Conservation (phyloP, 2,888 invertebrate genomes). For the Brachyptera putata region DNA sequence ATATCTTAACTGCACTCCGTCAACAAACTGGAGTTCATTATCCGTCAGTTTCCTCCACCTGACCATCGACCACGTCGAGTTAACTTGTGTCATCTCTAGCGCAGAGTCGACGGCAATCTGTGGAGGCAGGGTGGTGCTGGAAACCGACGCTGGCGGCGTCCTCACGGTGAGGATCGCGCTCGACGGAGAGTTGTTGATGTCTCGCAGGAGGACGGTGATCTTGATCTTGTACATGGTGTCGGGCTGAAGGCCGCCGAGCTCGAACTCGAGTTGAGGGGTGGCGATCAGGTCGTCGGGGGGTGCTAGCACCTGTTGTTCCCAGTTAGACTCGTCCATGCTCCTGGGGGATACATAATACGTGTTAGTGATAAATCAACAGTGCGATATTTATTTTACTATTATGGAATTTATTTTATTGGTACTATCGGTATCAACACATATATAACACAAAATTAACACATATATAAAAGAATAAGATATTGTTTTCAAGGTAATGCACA, state of each 20-base stretch:
- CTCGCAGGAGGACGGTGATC: conserved; percentile 72
- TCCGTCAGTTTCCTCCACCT: conserved; percentile 79
- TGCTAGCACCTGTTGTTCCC: conserved; percentile 83
- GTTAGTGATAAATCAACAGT: background rate
- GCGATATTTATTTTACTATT: too few relatives aligned
- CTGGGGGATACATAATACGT: conserved; percentile 42
- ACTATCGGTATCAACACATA: too few relatives aligned
- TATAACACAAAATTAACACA: too few relatives aligned
- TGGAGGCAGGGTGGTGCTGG: conserved; percentile 53
- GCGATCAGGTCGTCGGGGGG: conserved; percentile 82
- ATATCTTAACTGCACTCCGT: conserved; percentile 82
- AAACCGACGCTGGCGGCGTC: conserved; percentile 51
- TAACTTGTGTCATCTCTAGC: conserved; percentile 66
- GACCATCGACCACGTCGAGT: conserved; percentile 72
- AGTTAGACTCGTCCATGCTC: conserved; percentile 64
- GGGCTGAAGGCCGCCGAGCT: conserved; percentile 69
- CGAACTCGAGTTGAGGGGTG: conserved; percentile 80
- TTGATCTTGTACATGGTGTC: conserved; percentile 78
- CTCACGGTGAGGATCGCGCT: conserved; percentile 72
- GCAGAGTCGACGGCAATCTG: conserved; percentile 68
- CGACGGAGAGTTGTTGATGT: conserved; percentile 70
- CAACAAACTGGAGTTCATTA: conserved; percentile 76
- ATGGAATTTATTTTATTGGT: too few relatives aligned
- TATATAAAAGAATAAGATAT: too few relatives aligned
- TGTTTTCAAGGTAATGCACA: too few relatives aligned